Conservation (phyloP, 2,113 vertebrate genomes). For the Daphoenositta chrysoptera region DNA sequence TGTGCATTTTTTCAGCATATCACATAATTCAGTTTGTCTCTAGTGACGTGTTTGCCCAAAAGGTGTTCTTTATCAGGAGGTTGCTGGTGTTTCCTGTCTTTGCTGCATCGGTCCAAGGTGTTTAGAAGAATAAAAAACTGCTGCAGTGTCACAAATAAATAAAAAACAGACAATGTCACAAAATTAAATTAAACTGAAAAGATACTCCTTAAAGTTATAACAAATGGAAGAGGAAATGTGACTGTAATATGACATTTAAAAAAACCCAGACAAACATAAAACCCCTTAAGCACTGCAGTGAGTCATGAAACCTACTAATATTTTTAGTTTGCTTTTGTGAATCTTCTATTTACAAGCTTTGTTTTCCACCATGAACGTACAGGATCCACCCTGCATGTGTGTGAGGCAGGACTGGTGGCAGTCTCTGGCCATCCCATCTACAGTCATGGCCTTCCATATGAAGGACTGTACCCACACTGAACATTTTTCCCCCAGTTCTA, state of each 20-base stretch:
- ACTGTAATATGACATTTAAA: neutral
- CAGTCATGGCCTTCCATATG: neutral
- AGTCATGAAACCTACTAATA: neutral
- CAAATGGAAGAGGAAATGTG: neutral
- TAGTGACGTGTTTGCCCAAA: neutral
- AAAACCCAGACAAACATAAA: neutral
- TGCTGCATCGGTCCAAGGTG: neutral
- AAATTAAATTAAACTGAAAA: neutral
- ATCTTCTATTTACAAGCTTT: neutral
- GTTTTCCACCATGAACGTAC: neutral
- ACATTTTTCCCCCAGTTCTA: neutral
- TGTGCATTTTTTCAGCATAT: neutral
- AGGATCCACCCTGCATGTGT: neutral
- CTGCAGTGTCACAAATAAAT: no score
- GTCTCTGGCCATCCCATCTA: neutral
- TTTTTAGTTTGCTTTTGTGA: neutral
- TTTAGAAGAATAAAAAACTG: neutral
- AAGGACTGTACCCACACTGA: neutral
- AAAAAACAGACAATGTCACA: neutral
- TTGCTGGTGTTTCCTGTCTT: neutral
- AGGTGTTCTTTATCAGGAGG: neutral
- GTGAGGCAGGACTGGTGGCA: neutral
- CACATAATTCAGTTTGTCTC: neutral
- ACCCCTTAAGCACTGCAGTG: neutral
- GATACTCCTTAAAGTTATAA: neutral